A percentile compares a stretch with the other conserved stretches of the same genome.
phyloP scores from a whole-genome alignment of 2,113 vertebrate species.

The Catharus bicknelli region DNA sequence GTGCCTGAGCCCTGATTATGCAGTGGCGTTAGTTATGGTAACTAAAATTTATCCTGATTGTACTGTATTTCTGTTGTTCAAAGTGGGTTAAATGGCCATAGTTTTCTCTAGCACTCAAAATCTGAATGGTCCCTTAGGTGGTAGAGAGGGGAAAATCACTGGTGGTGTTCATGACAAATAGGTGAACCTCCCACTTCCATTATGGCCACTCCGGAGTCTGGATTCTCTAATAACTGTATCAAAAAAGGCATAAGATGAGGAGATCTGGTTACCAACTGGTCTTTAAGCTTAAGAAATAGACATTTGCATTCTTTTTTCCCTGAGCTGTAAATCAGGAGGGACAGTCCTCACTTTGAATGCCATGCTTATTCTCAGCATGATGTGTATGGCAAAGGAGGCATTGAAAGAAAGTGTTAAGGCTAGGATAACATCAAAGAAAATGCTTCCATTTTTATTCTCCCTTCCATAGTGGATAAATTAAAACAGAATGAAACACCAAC shows the following conservation, averaged over 20 bases:
- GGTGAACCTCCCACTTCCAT: not conserved
- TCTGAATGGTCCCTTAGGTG: not conserved
- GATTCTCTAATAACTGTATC: not conserved
- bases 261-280: conserved; percentile 1
- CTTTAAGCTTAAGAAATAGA: not conserved
- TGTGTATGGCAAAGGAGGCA: not conserved
- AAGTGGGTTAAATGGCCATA: rapidly evolving
- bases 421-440: conserved; percentile 37
- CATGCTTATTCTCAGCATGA: conserved; percentile 14
- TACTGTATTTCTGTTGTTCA: not conserved
- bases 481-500: not conserved
- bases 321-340: not conserved
- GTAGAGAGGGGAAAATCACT: not conserved
- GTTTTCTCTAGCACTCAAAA: not conserved
- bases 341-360: conserved; percentile 21
- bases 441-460: not conserved
- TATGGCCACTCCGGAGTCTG: not conserved
- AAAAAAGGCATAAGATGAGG: not conserved
- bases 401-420: conserved; percentile 22
- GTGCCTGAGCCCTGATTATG: not conserved
- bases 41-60: not conserved
- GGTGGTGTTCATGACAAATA: not conserved
- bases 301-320: not conserved
- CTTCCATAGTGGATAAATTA: conserved; percentile 34
- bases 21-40: not conserved